Base-by-base conservation (phyloP, 1,140 invertebrate genomes). In the Drosophila miranda region DNA sequence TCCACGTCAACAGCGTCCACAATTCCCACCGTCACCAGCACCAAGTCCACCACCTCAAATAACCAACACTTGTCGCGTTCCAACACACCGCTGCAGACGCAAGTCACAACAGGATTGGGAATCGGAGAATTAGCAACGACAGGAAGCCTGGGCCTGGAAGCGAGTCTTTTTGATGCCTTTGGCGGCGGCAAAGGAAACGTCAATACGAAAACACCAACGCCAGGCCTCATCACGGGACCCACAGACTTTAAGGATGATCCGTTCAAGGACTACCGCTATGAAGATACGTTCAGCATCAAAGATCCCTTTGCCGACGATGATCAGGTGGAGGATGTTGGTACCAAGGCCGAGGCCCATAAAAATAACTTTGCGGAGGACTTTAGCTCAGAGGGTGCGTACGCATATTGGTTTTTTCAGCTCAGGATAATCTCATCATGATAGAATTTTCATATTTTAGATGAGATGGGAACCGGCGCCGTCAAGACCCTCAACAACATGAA, bases 231-330 rank as follows among this genome's bases (percentile, higher is more conserved):
- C 21, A 78, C 54, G 14, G 89, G 88, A 3, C 90, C 90, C 3
- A 89, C 90, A 11, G 96, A 96, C 82, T 96, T 96, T 86, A 95
- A 95, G 16, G 95, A 96, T 90, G 96, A 97, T 91, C 96, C 95
- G 23, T 96, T 96, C 90, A 94, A 95, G 89, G 94, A 96, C 91
- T 96, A 96, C 90, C 93, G 95, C 38, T 96, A 96, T 91, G 95
- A 96, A 75, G 96, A 96, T 91, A 95, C 94, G 14, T 95, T 95
- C 87, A 94, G 94, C 82, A 94, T 95, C 52, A 93, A 93, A 61
- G 93, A 94, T 88, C 93, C 93, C 11, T 95, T 95, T 89, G 92
- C 93, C 43, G 94, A 95, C 71, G 93, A 93, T 26, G 87, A 91
- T 3, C 91, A 92, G 53, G 57, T 76, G 0, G 84, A 81, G 3